A percentile compares a stretch with the other conserved stretches of the same genome.
Conservation (phyloP, 2,113 vertebrate genomes). For the Siniperca knerii region DNA sequence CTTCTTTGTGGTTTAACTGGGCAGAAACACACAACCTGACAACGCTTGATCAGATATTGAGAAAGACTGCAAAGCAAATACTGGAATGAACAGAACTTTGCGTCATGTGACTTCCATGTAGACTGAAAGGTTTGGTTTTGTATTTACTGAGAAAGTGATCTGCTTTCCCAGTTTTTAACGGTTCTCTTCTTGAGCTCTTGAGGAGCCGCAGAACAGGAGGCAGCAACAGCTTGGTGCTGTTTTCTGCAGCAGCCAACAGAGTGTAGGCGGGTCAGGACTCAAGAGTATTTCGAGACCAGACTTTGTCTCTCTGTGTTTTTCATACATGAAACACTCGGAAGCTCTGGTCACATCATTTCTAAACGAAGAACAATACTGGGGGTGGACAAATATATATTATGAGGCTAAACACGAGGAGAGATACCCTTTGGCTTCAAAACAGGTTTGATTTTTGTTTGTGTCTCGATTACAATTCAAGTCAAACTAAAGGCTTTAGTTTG, state of each 20-base stretch:
- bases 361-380: background rate
- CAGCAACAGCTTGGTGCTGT: slow-evolving; percentile 36
- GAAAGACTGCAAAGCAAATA: background rate
- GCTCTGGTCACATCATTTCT: slow-evolving; percentile 26
- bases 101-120: background rate
- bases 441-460: background rate
- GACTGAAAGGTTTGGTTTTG: slow-evolving; percentile 1
- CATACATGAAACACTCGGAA: background rate
- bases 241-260: slow-evolving; percentile 43
- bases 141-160: slow-evolving; percentile 10
- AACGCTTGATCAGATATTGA: background rate
- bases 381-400: background rate
- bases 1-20: background rate
- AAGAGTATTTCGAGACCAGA: slow-evolving; percentile 22
- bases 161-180: background rate
- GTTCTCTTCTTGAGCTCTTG: slow-evolving; percentile 5
- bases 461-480: background rate
- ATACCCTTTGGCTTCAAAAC: background rate
- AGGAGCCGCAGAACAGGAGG: slow-evolving; percentile 50
- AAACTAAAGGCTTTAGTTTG: background rate
- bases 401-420: background rate
- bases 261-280: slow-evolving; percentile 17
- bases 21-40: background rate
- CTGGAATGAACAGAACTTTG: background rate
- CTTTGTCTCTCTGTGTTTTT: slow-evolving; percentile 15